Evolutionary conservation across 2,888 invertebrate genomes (phyloP).

Genomic region (Nephrotoma flavescens): DNA sequence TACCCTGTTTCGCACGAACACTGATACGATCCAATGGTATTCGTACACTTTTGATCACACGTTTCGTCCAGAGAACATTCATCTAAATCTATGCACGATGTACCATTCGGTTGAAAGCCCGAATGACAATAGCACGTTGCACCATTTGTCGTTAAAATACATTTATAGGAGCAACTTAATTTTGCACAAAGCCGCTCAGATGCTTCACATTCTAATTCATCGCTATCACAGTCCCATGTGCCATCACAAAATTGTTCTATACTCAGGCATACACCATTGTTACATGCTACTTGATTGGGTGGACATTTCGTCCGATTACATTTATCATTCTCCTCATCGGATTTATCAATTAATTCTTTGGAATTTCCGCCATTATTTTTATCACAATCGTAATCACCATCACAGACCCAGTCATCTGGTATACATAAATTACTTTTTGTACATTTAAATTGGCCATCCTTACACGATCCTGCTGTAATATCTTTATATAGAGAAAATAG

Average conservation of each 20-base stretch:
- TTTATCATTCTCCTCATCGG: slow-evolving; percentile 56
- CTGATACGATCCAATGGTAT: slow-evolving; percentile 47
- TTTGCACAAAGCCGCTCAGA: slow-evolving; percentile 32
- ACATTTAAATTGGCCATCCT: slow-evolving; percentile 61
- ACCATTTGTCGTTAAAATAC: slow-evolving; percentile 54
- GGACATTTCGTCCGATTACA: slow-evolving; percentile 55
- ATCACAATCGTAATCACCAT: slow-evolving; percentile 65
- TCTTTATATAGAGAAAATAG: not conserved
- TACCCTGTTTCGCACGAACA: slow-evolving; percentile 67
- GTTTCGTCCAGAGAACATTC: slow-evolving; percentile 57
- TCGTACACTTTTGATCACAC: slow-evolving; percentile 61
- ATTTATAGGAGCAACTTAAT: slow-evolving; percentile 47
- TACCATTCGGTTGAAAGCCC: slow-evolving; percentile 44
- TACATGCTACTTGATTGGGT: slow-evolving; percentile 54
- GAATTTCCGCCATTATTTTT: slow-evolving; percentile 23
- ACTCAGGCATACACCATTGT: slow-evolving; percentile 27
- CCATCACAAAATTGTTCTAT: slow-evolving; percentile 31
- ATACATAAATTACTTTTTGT: slow-evolving; percentile 53
- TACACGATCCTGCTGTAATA: slow-evolving; percentile 35
- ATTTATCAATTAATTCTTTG: slow-evolving; percentile 44
- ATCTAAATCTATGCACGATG: slow-evolving; percentile 58
- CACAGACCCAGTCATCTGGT: slow-evolving; percentile 61
- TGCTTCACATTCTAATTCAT: slow-evolving; percentile 30
- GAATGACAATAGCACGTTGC: slow-evolving; percentile 58
- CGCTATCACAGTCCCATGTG: slow-evolving; percentile 29